Conservation (phyloP, 2,888 invertebrate species). For the Hirtodrosophila histrioides region DNA sequence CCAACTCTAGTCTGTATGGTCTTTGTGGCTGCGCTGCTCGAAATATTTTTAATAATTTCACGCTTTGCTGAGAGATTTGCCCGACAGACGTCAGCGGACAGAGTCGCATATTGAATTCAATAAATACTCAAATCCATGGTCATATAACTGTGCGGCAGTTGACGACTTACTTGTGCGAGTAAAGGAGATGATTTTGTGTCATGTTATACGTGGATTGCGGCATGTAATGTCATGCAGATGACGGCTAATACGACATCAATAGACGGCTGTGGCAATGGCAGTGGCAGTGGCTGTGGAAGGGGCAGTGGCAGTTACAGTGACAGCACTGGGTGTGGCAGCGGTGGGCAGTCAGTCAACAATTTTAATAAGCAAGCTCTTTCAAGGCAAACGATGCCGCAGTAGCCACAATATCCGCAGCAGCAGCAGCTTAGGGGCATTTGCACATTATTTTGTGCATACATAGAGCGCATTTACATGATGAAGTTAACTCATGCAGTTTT, state of each 20-base stretch:
- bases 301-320: not conserved
- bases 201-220: conserved; percentile 78
- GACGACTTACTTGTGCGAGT: conserved; percentile 44
- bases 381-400: conserved; percentile 68
- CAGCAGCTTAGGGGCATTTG: conserved; percentile 19
- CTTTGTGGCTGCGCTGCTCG: conserved; percentile 13
- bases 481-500: too few species aligned
- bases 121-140: conserved; percentile 55
- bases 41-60: conserved; percentile 75
- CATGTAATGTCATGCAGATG: conserved; percentile 80
- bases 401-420: conserved; percentile 67
- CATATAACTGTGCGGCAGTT: conserved; percentile 62
- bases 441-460: not conserved
- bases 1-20: not conserved
- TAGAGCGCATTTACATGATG: too few species aligned
- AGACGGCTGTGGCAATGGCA: conserved; percentile 9
- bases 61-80: conserved; percentile 67
- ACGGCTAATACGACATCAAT: conserved; percentile 77
- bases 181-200: conserved; percentile 25
- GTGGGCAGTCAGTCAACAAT: conserved; percentile 58
- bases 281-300: not conserved
- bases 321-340: conserved; percentile 10
- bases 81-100: conserved; percentile 40
- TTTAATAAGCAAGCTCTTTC: conserved; percentile 75
- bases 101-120: conserved; percentile 73